Conservation (phyloP, 2,888 invertebrate species). For the Cantharis flavilabris region DNA sequence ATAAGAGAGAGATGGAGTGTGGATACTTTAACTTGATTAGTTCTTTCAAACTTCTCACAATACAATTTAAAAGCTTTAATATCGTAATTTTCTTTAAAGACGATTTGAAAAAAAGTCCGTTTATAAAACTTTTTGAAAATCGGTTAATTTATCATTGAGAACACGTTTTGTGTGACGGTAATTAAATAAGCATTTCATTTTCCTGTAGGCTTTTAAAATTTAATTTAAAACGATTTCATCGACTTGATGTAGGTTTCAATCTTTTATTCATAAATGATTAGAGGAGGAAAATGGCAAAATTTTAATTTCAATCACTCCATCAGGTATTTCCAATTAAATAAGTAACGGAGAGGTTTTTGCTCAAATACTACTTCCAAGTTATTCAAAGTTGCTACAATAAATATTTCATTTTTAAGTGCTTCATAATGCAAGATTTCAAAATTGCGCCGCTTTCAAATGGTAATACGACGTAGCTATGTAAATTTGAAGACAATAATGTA, state of each 20-base stretch:
- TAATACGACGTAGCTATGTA: not conserved
- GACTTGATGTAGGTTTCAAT: constrained; percentile 1
- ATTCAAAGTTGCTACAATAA: not conserved
- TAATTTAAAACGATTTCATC: constrained; percentile 2
- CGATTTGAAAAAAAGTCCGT: not conserved
- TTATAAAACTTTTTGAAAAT: not conserved
- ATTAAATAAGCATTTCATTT: not conserved
- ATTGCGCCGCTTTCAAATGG: not conserved
- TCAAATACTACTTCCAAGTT: not conserved
- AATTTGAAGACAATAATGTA: not conserved
- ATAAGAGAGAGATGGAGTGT: too few relatives aligned
- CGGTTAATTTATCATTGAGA: not conserved
- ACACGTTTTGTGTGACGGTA: not conserved
- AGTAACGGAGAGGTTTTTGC: not conserved
- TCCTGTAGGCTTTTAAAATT: constrained; percentile 1
- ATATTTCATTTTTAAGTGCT: not conserved
- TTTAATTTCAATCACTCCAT: not conserved
- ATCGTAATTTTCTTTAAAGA: not conserved
- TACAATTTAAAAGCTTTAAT: too few relatives aligned
- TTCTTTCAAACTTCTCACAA: too few relatives aligned
- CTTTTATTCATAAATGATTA: constrained; percentile 1
- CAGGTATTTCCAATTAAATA: not conserved
- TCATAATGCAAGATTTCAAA: not conserved
- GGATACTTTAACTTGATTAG: too few relatives aligned
- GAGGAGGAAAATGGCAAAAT: not conserved